phyloP scores from a whole-genome alignment of 2,113 vertebrate genomes.

The Colossoma macropomum region DNA sequence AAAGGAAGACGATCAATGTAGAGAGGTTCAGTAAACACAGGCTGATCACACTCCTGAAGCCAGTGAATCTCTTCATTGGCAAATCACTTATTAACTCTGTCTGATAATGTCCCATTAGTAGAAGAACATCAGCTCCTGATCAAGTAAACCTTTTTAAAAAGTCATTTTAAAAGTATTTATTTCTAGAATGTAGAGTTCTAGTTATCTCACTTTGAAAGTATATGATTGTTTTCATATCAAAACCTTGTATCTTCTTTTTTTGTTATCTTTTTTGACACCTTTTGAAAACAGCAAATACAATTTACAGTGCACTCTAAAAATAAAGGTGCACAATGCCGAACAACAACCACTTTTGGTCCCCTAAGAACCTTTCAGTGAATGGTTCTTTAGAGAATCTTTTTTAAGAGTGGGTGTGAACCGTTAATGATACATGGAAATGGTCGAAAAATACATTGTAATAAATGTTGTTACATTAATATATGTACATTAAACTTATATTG shows the following conservation, averaged over 20 bases:
- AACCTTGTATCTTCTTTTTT: not conserved
- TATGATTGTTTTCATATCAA: not conserved
- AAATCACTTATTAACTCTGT: slow-evolving; percentile 39
- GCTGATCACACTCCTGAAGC: slow-evolving; percentile 24
- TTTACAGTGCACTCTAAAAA: too few species aligned
- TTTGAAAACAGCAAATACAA: too few species aligned
- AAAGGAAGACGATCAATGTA: slow-evolving; percentile 17
- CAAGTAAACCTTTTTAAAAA: not conserved
- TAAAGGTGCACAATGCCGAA: too few species aligned
- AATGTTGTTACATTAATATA: too few species aligned
- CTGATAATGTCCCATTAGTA: slow-evolving; percentile 33
- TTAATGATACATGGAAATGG: too few species aligned
- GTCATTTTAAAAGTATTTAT: not conserved
- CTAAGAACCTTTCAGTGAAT: too few species aligned
- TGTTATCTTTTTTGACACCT: too few species aligned
- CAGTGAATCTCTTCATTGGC: slow-evolving; percentile 5
- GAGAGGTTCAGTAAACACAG: slow-evolving; percentile 45
- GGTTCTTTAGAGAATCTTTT: too few species aligned
- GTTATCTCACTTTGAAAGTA: not conserved
- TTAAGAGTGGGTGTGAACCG: too few species aligned
- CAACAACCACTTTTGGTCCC: too few species aligned
- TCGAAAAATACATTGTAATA: too few species aligned
- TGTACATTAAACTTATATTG: too few species aligned
- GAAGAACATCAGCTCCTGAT: slow-evolving; percentile 9
- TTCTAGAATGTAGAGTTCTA: not conserved